Evolutionary conservation across 2,113 vertebrate species (phyloP).

Genomic region (Rhinopomastus cyanomelas): DNA sequence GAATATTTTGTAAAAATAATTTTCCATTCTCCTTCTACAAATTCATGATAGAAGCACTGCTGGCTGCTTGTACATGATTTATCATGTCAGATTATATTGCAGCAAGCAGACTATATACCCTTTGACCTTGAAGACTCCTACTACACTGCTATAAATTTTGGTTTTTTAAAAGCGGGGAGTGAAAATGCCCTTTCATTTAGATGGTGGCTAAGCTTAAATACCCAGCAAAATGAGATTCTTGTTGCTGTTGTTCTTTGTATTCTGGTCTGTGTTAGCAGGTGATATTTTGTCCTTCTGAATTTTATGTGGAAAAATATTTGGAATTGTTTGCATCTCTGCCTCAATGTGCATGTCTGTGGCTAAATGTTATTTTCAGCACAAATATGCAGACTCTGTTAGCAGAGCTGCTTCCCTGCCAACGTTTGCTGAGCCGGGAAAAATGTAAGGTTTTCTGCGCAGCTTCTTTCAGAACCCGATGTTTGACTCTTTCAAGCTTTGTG

Average conservation of each 20-base stretch:
- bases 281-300: neutral
- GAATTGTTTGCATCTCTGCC: constrained; percentile 1
- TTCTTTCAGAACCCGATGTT: constrained; percentile 9
- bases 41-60: constrained; percentile 30
- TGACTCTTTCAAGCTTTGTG: neutral
- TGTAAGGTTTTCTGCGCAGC: neutral
- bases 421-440: constrained; percentile 48
- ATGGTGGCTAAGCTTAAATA: constrained; percentile 29
- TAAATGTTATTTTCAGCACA: constrained; percentile 28
- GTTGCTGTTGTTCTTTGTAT: neutral
- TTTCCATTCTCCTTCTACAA: constrained; percentile 32
- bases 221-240: neutral
- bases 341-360: neutral
- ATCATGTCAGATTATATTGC: constrained; percentile 63
- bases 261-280: neutral
- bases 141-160: constrained; percentile 42
- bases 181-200: constrained; percentile 20
- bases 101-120: constrained; percentile 62
- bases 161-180: neutral
- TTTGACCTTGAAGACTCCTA: constrained; percentile 66
- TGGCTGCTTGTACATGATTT: constrained; percentile 55
- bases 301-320: constrained; percentile 19
- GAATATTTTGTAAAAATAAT: constrained; percentile 65
- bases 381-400: neutral
- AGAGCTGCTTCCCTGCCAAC: neutral